phyloP scores from a whole-genome alignment of 2,888 invertebrate species.

The Lasioglossum lativentre region DNA sequence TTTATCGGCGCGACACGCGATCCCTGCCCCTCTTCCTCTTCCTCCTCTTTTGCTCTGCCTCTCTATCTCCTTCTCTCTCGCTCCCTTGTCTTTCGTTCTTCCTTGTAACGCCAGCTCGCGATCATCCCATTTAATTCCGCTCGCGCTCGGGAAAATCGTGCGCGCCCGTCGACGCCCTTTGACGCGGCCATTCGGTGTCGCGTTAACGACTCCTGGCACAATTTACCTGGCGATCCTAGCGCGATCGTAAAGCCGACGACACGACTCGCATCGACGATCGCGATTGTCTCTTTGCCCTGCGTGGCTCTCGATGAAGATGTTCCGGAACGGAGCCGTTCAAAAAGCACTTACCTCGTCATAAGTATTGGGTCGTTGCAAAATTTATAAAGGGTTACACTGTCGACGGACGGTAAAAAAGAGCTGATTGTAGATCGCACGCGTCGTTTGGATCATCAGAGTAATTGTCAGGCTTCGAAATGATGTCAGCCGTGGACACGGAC shows the following conservation, averaged over 20 bases:
- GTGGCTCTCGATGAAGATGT: constrained; percentile 31
- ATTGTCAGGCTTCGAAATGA: constrained; percentile 44
- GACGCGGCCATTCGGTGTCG: constrained; percentile 24
- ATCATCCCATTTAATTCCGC: constrained; percentile 37
- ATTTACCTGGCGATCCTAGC: constrained; percentile 26
- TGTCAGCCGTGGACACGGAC: not conserved
- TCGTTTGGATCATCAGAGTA: not conserved
- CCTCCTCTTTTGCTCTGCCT: not conserved
- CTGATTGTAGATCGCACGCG: not conserved
- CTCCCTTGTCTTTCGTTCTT: not conserved
- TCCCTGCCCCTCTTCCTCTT: constrained; percentile 19
- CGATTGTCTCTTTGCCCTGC: not conserved
- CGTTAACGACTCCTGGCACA: constrained; percentile 28
- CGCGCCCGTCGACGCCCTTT: constrained; percentile 30
- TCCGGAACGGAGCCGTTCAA: not conserved
- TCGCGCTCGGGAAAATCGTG: constrained; percentile 35
- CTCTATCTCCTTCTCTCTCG: not conserved
- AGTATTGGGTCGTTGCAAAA: not conserved
- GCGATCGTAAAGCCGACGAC: constrained; percentile 36
- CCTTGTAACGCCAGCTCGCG: not conserved
- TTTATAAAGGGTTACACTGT: not conserved
- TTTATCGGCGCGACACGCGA: constrained; percentile 68
- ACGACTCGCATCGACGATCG: not conserved
- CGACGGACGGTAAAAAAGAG: not conserved
- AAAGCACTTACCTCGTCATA: not conserved